A percentile compares a stretch with the other conserved stretches of the same genome.
Evolutionary conservation across 92 coral and sea anemone species (phyloP).

Genomic region (Zoanthus solanderi): DNA sequence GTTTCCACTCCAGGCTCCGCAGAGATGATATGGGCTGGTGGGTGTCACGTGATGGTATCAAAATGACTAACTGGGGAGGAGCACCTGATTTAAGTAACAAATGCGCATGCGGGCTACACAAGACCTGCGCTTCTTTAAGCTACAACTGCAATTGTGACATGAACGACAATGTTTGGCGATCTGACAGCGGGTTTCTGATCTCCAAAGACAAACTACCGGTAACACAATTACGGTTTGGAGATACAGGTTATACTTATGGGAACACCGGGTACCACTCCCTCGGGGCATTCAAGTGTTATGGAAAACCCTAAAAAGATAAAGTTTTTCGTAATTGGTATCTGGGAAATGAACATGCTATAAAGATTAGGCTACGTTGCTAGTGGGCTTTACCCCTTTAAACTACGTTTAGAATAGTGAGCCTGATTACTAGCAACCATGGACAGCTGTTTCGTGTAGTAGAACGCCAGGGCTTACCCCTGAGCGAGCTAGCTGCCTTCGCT

Average conservation of each 20-base stretch:
- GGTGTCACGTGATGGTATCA: slow-evolving; percentile 50
- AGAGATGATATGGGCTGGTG: slow-evolving; percentile 30
- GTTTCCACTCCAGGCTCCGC: slow-evolving; percentile 30
- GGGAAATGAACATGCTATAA: too few species aligned
- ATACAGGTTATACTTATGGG: neutral
- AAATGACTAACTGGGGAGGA: slow-evolving; percentile 61
- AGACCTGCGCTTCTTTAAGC: slow-evolving; percentile 26
- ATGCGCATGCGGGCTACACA: slow-evolving; percentile 64
- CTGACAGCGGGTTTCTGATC: slow-evolving; percentile 59
- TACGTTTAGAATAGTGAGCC: too few species aligned
- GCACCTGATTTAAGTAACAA: slow-evolving; percentile 49
- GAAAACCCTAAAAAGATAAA: neutral
- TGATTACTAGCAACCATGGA: too few species aligned
- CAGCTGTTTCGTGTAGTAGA: too few species aligned
- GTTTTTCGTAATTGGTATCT: too few species aligned
- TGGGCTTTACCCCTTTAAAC: too few species aligned
- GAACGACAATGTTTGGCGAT: slow-evolving; percentile 51
- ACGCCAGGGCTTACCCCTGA: too few species aligned
- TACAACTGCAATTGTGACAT: slow-evolving; percentile 56
- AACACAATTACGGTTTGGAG: slow-evolving; percentile 55
- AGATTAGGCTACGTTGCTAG: too few species aligned
- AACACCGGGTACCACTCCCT: slow-evolving; percentile 62
- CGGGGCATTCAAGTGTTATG: slow-evolving; percentile 59
- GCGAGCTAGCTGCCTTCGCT: too few species aligned
- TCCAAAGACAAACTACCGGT: slow-evolving; percentile 51